phyloP scores from a whole-genome alignment of 2,113 vertebrate species.

The Hystrix cristata region DNA sequence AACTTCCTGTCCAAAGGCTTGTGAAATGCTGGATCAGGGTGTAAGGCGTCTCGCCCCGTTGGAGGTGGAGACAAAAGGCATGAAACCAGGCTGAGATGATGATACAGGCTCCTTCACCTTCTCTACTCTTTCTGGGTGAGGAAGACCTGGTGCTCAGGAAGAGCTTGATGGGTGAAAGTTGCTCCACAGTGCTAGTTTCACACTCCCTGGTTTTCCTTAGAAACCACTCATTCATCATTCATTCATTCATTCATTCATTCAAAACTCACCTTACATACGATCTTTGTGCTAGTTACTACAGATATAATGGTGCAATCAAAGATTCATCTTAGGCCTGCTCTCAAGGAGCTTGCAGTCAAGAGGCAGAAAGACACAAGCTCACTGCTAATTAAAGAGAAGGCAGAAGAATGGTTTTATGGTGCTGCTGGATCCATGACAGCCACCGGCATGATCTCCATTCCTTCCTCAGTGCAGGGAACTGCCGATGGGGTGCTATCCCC shows the following conservation, averaged over 20 bases:
- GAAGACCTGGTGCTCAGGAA: background rate
- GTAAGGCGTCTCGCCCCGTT: background rate
- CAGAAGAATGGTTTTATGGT: background rate
- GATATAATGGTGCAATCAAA: background rate
- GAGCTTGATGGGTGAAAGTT: background rate
- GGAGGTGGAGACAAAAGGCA: background rate
- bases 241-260: background rate
- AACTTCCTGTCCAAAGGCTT: background rate
- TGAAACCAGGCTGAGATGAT: background rate
- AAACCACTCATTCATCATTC: background rate
- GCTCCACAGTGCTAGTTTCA: background rate
- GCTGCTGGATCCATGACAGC: background rate
- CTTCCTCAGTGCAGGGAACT: background rate
- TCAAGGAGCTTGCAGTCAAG: background rate
- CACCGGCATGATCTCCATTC: background rate
- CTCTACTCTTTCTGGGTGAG: background rate
- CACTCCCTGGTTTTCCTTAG: background rate
- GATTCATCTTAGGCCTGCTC: background rate
- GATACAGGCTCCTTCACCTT: background rate
- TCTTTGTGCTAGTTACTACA: background rate
- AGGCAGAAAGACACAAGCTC: background rate
- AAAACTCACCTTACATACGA: background rate
- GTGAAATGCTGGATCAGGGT: background rate
- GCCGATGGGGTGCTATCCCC: rapidly evolving
- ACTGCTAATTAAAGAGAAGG: background rate